A percentile compares a stretch with the other conserved stretches of the same genome.
phyloP scores from a whole-genome alignment of 92 coral and sea anemone genomes.

The Porites rus region DNA sequence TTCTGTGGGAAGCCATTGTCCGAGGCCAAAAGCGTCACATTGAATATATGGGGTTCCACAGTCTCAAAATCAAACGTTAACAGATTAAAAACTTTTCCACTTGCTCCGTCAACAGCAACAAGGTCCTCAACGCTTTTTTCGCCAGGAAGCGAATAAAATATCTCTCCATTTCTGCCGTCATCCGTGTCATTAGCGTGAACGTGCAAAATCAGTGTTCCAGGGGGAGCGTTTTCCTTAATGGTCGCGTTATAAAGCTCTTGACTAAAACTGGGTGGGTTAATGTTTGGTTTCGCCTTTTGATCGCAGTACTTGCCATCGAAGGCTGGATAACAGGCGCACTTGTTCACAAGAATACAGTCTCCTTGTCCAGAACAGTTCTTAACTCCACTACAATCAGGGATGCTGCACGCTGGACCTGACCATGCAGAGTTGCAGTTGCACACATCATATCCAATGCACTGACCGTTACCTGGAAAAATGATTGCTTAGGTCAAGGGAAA shows the following conservation, averaged over 20 bases:
- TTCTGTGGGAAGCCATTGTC: conserved; percentile 70
- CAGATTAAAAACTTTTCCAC: conserved; percentile 48
- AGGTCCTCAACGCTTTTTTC: neutral
- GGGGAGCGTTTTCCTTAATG: conserved; percentile 57
- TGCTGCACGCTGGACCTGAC: conserved; percentile 68
- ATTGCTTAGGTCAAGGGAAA: neutral
- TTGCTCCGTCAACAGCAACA: conserved; percentile 38
- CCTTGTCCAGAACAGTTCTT: conserved; percentile 72
- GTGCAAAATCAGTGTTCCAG: conserved; percentile 49
- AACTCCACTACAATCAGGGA: conserved; percentile 65
- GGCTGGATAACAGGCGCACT: conserved; percentile 65
- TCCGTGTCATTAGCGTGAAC: conserved; percentile 74
- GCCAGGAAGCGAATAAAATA: conserved; percentile 39
- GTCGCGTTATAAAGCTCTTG: conserved; percentile 37
- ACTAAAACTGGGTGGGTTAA: conserved; percentile 56
- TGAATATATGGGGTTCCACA: conserved; percentile 9
- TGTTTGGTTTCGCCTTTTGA: conserved; percentile 46
- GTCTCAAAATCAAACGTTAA: conserved; percentile 54
- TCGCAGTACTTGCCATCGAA: conserved; percentile 68
- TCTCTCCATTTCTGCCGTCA: conserved; percentile 65
- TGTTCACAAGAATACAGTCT: conserved; percentile 60
- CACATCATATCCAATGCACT: conserved; percentile 57
- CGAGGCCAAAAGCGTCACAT: conserved; percentile 51
- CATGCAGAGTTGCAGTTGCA: conserved; percentile 61
- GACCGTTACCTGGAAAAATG: conserved; percentile 59